Percentiles rank a stretch among this genome's conserved stretches.
phyloP scores from a whole-genome alignment of 2,888 invertebrate genomes.

The Chymomyza procnemis region DNA sequence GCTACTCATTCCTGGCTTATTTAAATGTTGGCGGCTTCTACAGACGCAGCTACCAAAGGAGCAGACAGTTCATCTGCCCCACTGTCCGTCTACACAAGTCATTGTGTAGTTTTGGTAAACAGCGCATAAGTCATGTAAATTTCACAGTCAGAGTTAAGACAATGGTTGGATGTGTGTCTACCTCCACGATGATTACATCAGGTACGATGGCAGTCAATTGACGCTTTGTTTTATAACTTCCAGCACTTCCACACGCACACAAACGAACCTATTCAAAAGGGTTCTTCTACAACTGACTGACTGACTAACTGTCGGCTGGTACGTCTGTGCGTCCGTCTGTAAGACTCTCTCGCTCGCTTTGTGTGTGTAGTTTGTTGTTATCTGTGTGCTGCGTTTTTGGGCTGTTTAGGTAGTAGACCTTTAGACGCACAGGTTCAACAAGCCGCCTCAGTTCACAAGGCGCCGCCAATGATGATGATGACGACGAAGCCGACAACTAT shows the following conservation, averaged over 20 bases:
- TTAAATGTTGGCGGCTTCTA: conserved; percentile 35
- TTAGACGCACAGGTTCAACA: conserved; percentile 26
- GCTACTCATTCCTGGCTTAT: conserved; percentile 1
- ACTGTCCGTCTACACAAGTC: not conserved
- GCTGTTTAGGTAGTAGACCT: conserved; percentile 64
- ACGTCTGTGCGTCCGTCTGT: not conserved
- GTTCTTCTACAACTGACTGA: not conserved
- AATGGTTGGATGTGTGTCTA: not conserved
- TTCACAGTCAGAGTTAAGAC: conserved; percentile 23
- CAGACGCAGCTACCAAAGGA: conserved; percentile 29
- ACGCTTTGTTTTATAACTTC: conserved; percentile 71
- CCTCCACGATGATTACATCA: conserved; percentile 39
- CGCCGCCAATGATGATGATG: conserved; percentile 46
- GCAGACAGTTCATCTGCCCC: conserved; percentile 4
- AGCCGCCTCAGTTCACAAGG: conserved; percentile 59
- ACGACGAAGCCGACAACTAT: conserved; percentile 29
- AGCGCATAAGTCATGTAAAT: conserved; percentile 45
- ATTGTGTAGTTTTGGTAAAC: conserved; percentile 22
- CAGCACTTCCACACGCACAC: conserved; percentile 14
- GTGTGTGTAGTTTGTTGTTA: conserved; percentile 26
- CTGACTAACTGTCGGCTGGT: not conserved
- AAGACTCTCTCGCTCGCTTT: not conserved
- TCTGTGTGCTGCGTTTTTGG: conserved; percentile 44
- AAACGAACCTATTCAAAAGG: not conserved
- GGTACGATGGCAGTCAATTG: conserved; percentile 62